These are phyloP conservation scores for Pterobdella sp. DNA, from an alignment of 2,888 invertebrate genomes.

Conservation along the genomic window DNA sequence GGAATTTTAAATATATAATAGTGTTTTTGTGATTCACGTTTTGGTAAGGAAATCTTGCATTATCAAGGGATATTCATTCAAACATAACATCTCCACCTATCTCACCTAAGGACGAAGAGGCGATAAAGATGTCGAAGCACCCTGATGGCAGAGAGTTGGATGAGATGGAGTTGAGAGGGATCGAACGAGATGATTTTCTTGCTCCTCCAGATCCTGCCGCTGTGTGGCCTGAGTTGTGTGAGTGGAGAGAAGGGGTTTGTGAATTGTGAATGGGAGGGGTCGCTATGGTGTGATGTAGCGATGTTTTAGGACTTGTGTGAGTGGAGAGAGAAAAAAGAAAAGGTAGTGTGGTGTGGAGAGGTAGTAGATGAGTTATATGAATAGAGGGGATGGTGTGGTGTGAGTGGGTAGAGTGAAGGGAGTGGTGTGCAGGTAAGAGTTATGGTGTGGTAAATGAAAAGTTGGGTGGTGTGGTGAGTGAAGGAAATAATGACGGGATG, in stretches of 20 bases:
- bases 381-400: too few species aligned
- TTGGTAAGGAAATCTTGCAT: too few species aligned
- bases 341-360: background rate
- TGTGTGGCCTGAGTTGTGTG: constrained; percentile 38
- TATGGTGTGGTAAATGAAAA: background rate
- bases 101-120: background rate
- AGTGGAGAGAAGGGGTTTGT: constrained; percentile 16
- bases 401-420: background rate
- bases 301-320: background rate
- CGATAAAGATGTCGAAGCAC: background rate
- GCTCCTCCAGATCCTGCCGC: constrained; percentile 82
- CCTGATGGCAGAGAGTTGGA: constrained; percentile 41
- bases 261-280: background rate
- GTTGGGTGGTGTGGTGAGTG: background rate
- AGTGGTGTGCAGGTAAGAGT: background rate
- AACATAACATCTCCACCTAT: background rate
- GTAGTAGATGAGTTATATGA: too few species aligned
- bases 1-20: too few species aligned
- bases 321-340: background rate
- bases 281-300: background rate
- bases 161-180: constrained; percentile 63
- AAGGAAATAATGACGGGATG: background rate
- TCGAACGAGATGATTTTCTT: constrained; percentile 94
- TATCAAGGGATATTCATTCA: too few species aligned
- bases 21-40: too few species aligned